Percentiles rank a stretch among this genome's conserved stretches.
phyloP scores from a whole-genome alignment of 2,797 vertebrate genomes.

The Erethizon dorsatum region DNA sequence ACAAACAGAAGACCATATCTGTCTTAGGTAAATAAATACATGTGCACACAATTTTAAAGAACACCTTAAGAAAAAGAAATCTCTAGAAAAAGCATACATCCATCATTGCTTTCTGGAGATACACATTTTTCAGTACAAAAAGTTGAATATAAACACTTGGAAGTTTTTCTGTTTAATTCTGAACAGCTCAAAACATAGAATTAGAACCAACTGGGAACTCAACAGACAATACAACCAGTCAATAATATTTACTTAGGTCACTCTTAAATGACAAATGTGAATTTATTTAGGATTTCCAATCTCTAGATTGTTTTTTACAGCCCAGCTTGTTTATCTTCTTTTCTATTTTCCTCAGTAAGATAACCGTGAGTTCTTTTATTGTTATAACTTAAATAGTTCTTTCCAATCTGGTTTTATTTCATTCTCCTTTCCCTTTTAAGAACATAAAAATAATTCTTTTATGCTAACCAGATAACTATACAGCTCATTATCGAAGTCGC shows the following conservation, averaged over 20 bases:
- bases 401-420: constrained; percentile 30
- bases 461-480: not conserved
- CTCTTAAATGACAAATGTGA: constrained; percentile 52
- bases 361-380: not conserved
- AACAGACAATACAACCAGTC: not conserved
- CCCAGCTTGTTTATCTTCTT: not conserved
- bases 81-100: constrained; percentile 26
- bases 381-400: not conserved
- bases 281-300: constrained; percentile 12
- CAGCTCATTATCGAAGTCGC: not conserved
- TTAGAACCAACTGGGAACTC: constrained; percentile 5
- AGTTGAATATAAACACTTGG: not conserved
- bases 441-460: constrained; percentile 38
- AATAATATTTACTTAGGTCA: not conserved
- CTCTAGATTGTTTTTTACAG: not conserved
- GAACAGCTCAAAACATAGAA: constrained; percentile 15
- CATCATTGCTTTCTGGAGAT: constrained; percentile 47
- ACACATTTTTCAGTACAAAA: constrained; percentile 41
- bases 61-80: constrained; percentile 22
- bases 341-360: not conserved
- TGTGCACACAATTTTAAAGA: not conserved
- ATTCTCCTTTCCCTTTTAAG: constrained; percentile 26
- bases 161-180: constrained; percentile 32
- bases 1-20: not conserved
- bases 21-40: constrained; percentile 14